Evolutionary conservation across 2,888 invertebrate species (phyloP).

Genomic region (Lottia gigantea): DNA sequence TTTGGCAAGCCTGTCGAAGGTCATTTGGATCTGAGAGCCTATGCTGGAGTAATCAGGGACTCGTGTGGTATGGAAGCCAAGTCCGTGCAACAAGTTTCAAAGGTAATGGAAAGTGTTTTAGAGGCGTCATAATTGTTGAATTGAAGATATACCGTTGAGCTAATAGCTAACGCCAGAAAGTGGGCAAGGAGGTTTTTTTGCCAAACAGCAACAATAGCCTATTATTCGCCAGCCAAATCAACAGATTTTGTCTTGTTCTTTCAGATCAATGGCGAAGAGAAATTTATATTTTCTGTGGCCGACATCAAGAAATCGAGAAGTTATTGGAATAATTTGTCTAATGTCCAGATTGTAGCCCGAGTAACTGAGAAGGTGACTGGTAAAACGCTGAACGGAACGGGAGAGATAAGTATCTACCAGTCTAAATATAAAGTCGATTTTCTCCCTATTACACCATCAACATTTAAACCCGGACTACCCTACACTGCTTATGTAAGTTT

Average conservation of each 20-base stretch:
- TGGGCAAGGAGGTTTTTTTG: not conserved
- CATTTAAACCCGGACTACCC: conserved; percentile 87
- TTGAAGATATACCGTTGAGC: no score
- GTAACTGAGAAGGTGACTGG: conserved; percentile 90
- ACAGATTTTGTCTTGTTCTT: not conserved
- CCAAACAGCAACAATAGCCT: no score
- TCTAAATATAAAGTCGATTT: conserved; percentile 81
- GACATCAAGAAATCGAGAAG: conserved; percentile 15
- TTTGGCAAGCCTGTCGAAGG: conserved; percentile 56
- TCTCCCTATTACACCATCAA: conserved; percentile 80
- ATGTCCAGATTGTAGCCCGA: conserved; percentile 74
- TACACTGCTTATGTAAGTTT: conserved; percentile 80
- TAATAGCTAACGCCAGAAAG: no score
- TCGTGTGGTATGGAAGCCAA: conserved; percentile 31
- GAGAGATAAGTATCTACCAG: conserved; percentile 80
- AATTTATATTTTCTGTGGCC: conserved; percentile 11
- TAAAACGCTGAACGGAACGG: conserved; percentile 82
- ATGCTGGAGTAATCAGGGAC: conserved; percentile 32
- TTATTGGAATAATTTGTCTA: not conserved
- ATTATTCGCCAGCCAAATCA: no score
- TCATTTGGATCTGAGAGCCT: conserved; percentile 35
- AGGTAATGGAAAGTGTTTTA: conserved; percentile 24
- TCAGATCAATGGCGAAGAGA: conserved; percentile 21
- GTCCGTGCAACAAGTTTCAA: conserved; percentile 39
- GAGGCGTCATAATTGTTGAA: no score